A percentile compares a stretch with the other conserved stretches of the same genome.
Conservation (phyloP, 2,888 invertebrate genomes). For the Nebria brevicollis region DNA sequence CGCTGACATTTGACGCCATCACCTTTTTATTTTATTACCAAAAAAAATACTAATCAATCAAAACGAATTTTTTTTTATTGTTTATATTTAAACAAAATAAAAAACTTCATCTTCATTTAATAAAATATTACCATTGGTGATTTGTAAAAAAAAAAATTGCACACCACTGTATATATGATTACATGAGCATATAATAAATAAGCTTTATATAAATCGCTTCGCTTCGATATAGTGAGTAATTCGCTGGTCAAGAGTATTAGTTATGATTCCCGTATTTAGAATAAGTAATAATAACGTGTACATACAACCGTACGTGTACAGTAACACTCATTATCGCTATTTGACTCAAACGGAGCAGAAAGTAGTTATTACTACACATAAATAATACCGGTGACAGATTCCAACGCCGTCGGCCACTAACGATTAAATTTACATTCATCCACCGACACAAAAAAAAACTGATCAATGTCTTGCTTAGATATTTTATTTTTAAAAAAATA, state of each 20-base stretch:
- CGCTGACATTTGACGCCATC: not conserved
- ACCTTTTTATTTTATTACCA: not conserved
- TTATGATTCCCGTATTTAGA: conserved; percentile 39
- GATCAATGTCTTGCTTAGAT: not conserved
- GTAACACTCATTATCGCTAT: conserved; percentile 38
- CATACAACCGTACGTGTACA: conserved; percentile 13
- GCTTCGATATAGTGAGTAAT: not conserved
- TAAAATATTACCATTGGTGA: too few relatives aligned
- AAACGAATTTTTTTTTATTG: too few relatives aligned
- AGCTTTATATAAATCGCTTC: not conserved
- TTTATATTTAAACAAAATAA: too few relatives aligned
- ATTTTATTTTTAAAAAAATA: too few relatives aligned
- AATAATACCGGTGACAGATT: conserved; percentile 36
- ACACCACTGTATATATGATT: not conserved
- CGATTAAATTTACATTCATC: conserved; percentile 37
- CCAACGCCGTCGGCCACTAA: conserved; percentile 23
- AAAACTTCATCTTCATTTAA: too few relatives aligned
- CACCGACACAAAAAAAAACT: not conserved
- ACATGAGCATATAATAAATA: not conserved
- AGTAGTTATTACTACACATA: conserved; percentile 38
- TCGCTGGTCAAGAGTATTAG: conserved; percentile 20
- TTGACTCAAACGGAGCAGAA: conserved; percentile 42
- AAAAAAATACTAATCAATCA: not conserved
- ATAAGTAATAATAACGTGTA: conserved; percentile 9
- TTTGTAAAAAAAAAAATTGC: too few relatives aligned